These are phyloP conservation scores for Flexamia atlantica DNA, from an alignment of 2,888 invertebrate genomes.

Conservation along the genomic window DNA sequence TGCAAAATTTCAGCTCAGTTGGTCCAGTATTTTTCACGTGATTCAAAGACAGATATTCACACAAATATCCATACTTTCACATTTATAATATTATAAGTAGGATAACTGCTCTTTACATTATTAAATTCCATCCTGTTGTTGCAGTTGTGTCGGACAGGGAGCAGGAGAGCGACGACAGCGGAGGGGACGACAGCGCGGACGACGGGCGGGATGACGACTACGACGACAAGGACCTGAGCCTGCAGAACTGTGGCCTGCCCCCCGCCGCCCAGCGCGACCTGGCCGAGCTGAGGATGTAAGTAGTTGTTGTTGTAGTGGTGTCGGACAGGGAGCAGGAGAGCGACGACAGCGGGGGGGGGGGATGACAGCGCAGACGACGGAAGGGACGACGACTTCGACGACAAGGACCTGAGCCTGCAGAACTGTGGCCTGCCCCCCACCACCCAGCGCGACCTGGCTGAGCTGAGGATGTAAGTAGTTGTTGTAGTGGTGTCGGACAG, in stretches of 20 bases:
- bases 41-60: no score
- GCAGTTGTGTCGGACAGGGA: slow-evolving; percentile 57
- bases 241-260: slow-evolving; percentile 56
- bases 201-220: slow-evolving; percentile 70
- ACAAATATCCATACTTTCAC: no score
- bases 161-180: slow-evolving; percentile 72
- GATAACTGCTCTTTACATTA: no score
- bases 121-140: no score
- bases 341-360: slow-evolving; percentile 73
- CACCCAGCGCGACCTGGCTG: slow-evolving; percentile 76
- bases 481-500: slow-evolving; percentile 51
- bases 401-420: slow-evolving; percentile 18
- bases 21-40: no score
- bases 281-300: slow-evolving; percentile 78
- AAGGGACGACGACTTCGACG: slow-evolving; percentile 55
- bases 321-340: slow-evolving; percentile 69
- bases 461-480: slow-evolving; percentile 77
- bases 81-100: no score
- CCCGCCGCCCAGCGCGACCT: slow-evolving; percentile 74
- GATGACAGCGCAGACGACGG: slow-evolving; percentile 74
- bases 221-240: slow-evolving; percentile 35
- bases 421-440: slow-evolving; percentile 60
- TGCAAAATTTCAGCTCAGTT: no score
- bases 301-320: slow-evolving; percentile 46
- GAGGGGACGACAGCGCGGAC: slow-evolving; percentile 73